phyloP scores from a whole-genome alignment of 2,797 vertebrate genomes.

The Lycodopsis pacificus region DNA sequence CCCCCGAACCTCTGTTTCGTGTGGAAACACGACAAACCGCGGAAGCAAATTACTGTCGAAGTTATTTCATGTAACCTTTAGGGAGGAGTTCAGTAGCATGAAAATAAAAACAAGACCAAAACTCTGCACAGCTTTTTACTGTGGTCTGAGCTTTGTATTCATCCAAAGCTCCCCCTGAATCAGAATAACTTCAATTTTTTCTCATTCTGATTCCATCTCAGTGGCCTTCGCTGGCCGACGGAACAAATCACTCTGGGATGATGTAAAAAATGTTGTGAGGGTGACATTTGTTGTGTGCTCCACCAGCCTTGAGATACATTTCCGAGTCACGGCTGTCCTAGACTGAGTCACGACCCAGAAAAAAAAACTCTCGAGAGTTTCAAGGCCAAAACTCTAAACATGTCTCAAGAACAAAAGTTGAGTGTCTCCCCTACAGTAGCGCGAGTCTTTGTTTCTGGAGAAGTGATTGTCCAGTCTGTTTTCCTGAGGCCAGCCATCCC shows the following conservation, averaged over 20 bases:
- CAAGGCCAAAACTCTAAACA: not conserved
- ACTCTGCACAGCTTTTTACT: not conserved
- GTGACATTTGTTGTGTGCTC: constrained; percentile 11
- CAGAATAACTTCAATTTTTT: constrained; percentile 8
- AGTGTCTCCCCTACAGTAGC: not conserved
- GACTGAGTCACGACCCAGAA: constrained; percentile 7
- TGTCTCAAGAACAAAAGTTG: constrained; percentile 1
- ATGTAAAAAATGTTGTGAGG: constrained; percentile 21
- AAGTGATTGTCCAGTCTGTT: not conserved
- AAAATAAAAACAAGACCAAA: constrained; percentile 1
- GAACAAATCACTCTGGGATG: constrained; percentile 24
- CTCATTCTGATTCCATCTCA: constrained; percentile 7
- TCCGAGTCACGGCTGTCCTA: not conserved
- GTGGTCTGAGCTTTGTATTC: not conserved
- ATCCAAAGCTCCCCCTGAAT: not conserved
- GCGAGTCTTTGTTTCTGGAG: not conserved
- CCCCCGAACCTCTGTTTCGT: constrained; percentile 10
- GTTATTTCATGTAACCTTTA: constrained; percentile 36
- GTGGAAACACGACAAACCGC: constrained; percentile 11
- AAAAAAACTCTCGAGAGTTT: not conserved
- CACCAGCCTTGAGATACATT: constrained; percentile 20
- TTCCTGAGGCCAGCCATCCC: not conserved
- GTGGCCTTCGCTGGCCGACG: not conserved
- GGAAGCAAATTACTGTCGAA: constrained; percentile 20
- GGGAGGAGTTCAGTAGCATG: constrained; percentile 20